Evolutionary conservation across 2,888 invertebrate genomes (phyloP).

Genomic region (Leucophora obtusa): DNA sequence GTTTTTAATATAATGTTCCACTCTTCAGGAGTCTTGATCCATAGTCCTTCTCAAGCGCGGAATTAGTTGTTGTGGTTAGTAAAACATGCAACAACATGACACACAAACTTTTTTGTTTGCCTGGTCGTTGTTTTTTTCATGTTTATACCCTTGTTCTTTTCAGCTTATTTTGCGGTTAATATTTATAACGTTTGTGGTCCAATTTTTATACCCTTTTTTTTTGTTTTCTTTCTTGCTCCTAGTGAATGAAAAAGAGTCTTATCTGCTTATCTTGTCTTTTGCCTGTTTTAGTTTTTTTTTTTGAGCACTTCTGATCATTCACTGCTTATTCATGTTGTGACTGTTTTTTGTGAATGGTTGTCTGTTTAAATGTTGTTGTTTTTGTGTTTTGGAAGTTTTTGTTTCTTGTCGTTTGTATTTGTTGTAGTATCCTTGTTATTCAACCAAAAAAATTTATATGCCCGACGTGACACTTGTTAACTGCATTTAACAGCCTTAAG

Average conservation of each 20-base stretch:
- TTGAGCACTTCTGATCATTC: constrained; percentile 67
- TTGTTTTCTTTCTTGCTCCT: constrained; percentile 25
- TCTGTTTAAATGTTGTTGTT: constrained; percentile 49
- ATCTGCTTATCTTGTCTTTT: constrained; percentile 67
- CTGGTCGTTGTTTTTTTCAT: constrained; percentile 41
- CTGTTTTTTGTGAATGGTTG: constrained; percentile 62
- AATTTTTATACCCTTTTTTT: constrained; percentile 67
- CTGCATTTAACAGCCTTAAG: constrained; percentile 65
- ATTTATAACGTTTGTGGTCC: constrained; percentile 73
- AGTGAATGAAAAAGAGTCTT: constrained; percentile 68
- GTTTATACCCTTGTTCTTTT: constrained; percentile 59
- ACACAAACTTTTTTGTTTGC: constrained; percentile 48
- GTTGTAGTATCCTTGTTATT: constrained; percentile 63
- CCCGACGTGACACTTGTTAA: constrained; percentile 76
- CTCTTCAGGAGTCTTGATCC: neutral
- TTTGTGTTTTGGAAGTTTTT: constrained; percentile 50
- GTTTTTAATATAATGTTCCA: too few species aligned
- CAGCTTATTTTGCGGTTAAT: constrained; percentile 58
- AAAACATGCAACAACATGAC: constrained; percentile 71
- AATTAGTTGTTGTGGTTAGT: constrained; percentile 73
- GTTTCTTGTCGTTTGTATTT: constrained; percentile 42
- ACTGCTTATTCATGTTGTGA: constrained; percentile 74
- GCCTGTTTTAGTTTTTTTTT: constrained; percentile 48
- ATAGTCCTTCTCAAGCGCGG: constrained; percentile 49
- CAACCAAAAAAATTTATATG: constrained; percentile 69